Evolutionary conservation across 2,888 invertebrate genomes (phyloP).

Genomic region (Acheta domesticus): DNA sequence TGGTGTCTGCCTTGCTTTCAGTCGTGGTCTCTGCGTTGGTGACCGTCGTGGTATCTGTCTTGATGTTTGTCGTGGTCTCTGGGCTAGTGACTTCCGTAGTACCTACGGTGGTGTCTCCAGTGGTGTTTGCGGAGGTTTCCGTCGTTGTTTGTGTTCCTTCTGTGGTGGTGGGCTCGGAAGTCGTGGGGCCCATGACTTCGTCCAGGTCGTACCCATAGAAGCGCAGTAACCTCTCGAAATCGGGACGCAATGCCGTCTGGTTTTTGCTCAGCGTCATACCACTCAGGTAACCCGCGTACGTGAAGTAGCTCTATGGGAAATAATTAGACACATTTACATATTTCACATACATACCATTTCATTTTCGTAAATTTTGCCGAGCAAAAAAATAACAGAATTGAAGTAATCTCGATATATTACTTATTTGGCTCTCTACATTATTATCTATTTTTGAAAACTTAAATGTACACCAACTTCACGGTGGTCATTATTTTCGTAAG

Average conservation of each 20-base stretch:
- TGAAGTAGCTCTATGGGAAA: constrained; percentile 70
- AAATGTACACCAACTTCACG: too few relatives aligned
- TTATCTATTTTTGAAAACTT: too few relatives aligned
- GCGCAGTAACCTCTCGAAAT: constrained; percentile 67
- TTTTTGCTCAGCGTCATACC: constrained; percentile 76
- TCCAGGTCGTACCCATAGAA: constrained; percentile 79
- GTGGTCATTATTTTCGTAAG: too few relatives aligned
- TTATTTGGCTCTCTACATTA: too few relatives aligned
- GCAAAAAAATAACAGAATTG: too few relatives aligned
- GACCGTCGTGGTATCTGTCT: neutral
- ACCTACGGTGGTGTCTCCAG: too few relatives aligned
- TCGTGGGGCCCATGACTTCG: constrained; percentile 41
- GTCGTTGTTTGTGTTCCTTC: too few relatives aligned
- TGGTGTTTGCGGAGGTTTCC: too few relatives aligned
- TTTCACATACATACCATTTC: constrained; percentile 26
- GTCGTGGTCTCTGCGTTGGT: constrained; percentile 22
- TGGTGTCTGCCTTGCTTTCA: constrained; percentile 19
- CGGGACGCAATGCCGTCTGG: constrained; percentile 69
- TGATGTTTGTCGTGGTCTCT: too few relatives aligned
- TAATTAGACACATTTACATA: neutral
- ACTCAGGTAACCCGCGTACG: constrained; percentile 76
- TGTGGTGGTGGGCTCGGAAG: constrained; percentile 24
- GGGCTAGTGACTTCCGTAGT: too few relatives aligned
- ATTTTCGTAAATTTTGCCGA: neutral
- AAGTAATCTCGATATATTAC: too few relatives aligned